phyloP scores from a whole-genome alignment of 2,113 vertebrate genomes.

The Tachuris rubrigastra region DNA sequence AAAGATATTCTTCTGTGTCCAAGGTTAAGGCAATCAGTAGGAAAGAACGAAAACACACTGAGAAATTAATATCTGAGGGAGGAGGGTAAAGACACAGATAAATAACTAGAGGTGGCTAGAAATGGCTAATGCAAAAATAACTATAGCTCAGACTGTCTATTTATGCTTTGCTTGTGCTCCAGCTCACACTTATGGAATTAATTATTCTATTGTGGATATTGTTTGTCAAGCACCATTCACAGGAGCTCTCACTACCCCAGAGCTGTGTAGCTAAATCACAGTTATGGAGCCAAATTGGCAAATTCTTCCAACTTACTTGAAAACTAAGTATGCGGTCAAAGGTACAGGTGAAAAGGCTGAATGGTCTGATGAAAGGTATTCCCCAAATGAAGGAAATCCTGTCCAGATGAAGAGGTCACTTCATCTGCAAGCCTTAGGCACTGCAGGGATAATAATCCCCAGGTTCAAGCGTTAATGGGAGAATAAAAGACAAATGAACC shows the following conservation, averaged over 20 bases:
- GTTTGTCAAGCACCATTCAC: not conserved
- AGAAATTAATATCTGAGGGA: not conserved
- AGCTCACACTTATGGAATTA: not conserved
- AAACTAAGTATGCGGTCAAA: not conserved
- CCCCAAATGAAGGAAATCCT: not conserved
- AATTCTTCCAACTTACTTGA: not conserved
- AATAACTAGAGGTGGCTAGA: not conserved
- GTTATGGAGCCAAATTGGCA: not conserved
- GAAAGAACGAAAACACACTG: not conserved
- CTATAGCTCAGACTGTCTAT: not conserved
- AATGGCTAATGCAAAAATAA: not conserved
- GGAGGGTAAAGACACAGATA: not conserved
- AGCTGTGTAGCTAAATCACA: not conserved
- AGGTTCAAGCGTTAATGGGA: not conserved
- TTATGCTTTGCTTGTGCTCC: not conserved
- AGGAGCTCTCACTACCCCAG: not conserved
- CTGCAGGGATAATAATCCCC: not conserved
- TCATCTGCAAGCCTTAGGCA: not conserved
- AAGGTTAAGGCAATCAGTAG: not conserved
- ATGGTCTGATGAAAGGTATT: not conserved
- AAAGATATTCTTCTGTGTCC: not conserved
- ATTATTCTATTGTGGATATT: not conserved
- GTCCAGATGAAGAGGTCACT: slow-evolving; percentile 10
- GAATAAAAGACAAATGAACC: not conserved
- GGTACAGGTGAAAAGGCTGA: not conserved